Evolutionary conservation across 2,797 vertebrate species (phyloP), one percentile per base, ranked within the genome.

Genomic region (Basileuterus tristriatus): DNA sequence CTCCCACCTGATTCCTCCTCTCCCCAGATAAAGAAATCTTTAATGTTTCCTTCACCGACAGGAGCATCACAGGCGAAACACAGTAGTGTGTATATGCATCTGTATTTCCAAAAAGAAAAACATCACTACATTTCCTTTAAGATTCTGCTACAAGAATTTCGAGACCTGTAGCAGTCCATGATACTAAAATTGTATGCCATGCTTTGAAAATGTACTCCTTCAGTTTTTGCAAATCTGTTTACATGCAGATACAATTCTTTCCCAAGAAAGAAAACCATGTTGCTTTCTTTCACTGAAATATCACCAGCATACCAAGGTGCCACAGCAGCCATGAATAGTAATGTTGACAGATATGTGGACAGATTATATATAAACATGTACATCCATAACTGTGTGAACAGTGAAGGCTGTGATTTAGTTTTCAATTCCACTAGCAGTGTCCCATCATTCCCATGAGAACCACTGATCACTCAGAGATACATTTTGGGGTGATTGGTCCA

Each of bases 281-380:
- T 98, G 83, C 97, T 98, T 96, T 97, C 97, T 96, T 98, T 98
- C 97, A 97, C 97, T 93, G 97, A 97, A 95, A 98, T 96, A 97
- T 98, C 97, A 53, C 97, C 96, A 93, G 97, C 97, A 97, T 97
- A 98, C 65, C 90, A 80, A 90, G 79, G 52, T 95, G 77, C 72
- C 89, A 93, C n/a, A 88, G 82, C 77, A 95, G 89, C 79, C 93
- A 94, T 93, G 94, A 95, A 92, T 91, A 96, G 91, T 82, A 90
- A 96, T 86, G 91, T 50, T 92, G 92, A 91, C 87, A 93, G 91
- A 81, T 95, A 89, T 93, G 87, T 47, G 83, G 80, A 89, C 88
- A 93, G 88, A 95, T 96, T 94, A 94, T 94, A 91, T 94, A 89
- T 79, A 94, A 92, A 94, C 74, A 85, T 11, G 58, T 83, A 53